Base-by-base conservation (phyloP, 1,140 invertebrate species). In the Rhyzopertha dominica region DNA sequence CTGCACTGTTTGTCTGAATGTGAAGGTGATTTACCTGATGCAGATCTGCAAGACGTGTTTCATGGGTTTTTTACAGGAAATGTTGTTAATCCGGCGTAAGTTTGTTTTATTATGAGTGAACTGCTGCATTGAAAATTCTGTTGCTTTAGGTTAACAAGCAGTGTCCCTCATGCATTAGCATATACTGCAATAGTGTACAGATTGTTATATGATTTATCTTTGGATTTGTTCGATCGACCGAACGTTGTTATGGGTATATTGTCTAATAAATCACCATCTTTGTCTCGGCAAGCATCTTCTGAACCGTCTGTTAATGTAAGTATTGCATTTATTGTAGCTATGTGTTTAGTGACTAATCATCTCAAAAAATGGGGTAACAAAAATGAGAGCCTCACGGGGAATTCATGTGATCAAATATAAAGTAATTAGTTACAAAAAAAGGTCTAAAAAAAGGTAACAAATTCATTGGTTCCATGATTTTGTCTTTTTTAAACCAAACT, bases 181-280 rank as follows among this genome's bases (percentile, higher is more conserved):
- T 86, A 88, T 56, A 82, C 84, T 1, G 86, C 87, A 59, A 72
- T 92, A 7, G 71, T 95, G 3, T 73, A 93, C 51, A 74, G 93
- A 41, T 65, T 95, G 12, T 66, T 97, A 0, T 95, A 95, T 59
- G 91, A 95, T 61, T 86, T 95, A 35, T 89, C 92, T 0, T 71
- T 95, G 28, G 93, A 96, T 65, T 79, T 86, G 14, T 95, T 90
- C 62, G 91, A 95, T 58, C 88, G 89, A 59, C 85, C 84, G 1
- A 82, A 80, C 52, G 72, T 82, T 42, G 69, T 69, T 36, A 59
- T 74, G 16, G 79, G 80, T 10, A 69, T 76, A n/a, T 67, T 81
- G 10, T 72, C 80, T 23, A 79, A 81, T 51, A 80, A 80, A 62
- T 79, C 81, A 7, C 83, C 81, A 4, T 59, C 62, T 4, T 47